phyloP scores from a whole-genome alignment of 2,113 vertebrate species.

The Calonectris borealis region DNA sequence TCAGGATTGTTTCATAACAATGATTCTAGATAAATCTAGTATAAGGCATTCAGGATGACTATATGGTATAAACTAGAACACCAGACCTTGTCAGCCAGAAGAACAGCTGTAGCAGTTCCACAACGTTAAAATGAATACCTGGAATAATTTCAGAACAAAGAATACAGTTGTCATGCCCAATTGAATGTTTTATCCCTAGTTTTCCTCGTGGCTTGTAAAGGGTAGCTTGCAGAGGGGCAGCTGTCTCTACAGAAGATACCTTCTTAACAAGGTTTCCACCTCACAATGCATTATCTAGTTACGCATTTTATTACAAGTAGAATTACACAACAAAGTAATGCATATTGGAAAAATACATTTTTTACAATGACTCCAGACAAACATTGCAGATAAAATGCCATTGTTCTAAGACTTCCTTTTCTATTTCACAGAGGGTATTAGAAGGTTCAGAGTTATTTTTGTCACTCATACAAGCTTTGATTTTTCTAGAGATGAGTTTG shows the following conservation, averaged over 20 bases:
- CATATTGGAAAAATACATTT: slow-evolving; percentile 77
- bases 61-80: neutral
- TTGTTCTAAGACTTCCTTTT: slow-evolving; percentile 42
- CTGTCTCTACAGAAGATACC: neutral
- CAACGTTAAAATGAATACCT: neutral
- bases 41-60: neutral
- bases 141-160: neutral
- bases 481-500: neutral
- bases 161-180: neutral
- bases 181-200: fast-evolving
- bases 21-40: neutral
- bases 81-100: neutral
- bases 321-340: slow-evolving; percentile 74
- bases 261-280: neutral
- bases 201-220: neutral
- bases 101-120: neutral
- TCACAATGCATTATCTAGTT: neutral
- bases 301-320: slow-evolving; percentile 73
- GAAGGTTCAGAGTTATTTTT: neutral
- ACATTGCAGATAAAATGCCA: slow-evolving; percentile 54
- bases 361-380: slow-evolving; percentile 66
- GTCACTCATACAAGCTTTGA: neutral
- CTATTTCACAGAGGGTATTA: slow-evolving; percentile 32
- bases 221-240: neutral
- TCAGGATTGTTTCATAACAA: fast-evolving